Evolutionary conservation across 2,113 vertebrate species (phyloP).

Genomic region (Mormyrus iriodes): DNA sequence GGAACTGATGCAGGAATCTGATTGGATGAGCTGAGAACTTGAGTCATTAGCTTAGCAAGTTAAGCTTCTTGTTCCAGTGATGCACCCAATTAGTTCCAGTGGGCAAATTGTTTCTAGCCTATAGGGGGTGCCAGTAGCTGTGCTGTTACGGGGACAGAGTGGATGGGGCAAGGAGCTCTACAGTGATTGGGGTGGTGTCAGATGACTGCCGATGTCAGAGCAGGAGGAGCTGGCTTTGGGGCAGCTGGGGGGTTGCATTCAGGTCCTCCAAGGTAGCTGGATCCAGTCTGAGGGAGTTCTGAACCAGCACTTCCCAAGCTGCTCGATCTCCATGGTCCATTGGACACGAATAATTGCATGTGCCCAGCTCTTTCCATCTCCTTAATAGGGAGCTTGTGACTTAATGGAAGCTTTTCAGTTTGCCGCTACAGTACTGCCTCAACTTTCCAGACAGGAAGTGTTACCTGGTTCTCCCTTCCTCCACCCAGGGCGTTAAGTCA

Average conservation of each 20-base stretch:
- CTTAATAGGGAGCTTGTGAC: conserved; percentile 47
- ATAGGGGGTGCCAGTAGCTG: not conserved
- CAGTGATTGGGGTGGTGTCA: not conserved
- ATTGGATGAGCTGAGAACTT: not conserved
- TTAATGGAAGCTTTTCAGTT: conserved; percentile 42
- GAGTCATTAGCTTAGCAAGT: not conserved
- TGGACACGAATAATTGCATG: conserved; percentile 62
- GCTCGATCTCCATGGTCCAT: conserved; percentile 44
- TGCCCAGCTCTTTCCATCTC: conserved; percentile 53
- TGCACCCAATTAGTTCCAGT: not conserved
- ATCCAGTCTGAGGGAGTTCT: conserved; percentile 20
- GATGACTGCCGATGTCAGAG: not conserved
- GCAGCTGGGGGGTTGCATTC: not conserved
- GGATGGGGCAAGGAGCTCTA: not conserved
- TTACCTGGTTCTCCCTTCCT: not conserved
- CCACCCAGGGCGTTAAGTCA: not conserved
- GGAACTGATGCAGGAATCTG: not conserved
- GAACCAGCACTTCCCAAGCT: conserved; percentile 48
- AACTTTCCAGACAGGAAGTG: not conserved
- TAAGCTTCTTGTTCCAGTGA: not conserved
- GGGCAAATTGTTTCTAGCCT: not conserved
- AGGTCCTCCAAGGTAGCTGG: not conserved
- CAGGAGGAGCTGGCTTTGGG: conserved; percentile 29
- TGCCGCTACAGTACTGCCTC: conserved; percentile 13
- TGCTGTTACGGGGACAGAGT: not conserved